Conservation (phyloP, 2,113 vertebrate species). For the Piprites chloris region DNA sequence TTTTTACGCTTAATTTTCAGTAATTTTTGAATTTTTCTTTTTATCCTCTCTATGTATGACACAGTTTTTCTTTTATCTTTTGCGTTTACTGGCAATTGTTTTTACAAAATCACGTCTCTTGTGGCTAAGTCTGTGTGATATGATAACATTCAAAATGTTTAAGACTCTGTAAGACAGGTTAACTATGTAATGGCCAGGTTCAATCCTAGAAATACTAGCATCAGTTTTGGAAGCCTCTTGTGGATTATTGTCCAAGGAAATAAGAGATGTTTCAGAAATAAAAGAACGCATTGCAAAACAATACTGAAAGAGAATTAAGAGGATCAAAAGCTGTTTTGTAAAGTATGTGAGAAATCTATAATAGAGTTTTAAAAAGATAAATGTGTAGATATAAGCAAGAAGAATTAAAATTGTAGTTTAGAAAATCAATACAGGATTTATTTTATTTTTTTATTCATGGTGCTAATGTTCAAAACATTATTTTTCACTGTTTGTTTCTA, state of each 20-base stretch:
- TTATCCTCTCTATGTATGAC: neutral
- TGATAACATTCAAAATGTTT: neutral
- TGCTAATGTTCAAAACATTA: neutral
- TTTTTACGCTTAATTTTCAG: neutral
- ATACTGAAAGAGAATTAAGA: neutral
- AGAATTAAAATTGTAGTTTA: neutral
- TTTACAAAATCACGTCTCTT: neutral
- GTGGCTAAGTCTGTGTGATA: neutral
- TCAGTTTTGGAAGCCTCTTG: neutral
- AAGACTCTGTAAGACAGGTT: neutral
- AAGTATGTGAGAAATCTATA: neutral
- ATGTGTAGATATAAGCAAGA: neutral
- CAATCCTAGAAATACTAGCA: neutral
- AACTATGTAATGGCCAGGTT: neutral
- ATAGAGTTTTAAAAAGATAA: neutral
- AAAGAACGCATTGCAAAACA: neutral
- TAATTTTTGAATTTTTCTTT: neutral
- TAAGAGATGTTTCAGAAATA: neutral
- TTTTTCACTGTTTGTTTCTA: neutral
- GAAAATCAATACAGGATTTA: neutral
- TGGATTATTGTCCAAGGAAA: neutral
- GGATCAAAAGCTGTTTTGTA: neutral
- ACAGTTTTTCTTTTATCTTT: neutral
- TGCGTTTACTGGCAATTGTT: neutral
- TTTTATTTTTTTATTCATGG: neutral